Conservation (phyloP, 2,113 vertebrate genomes). For the Lethenteron reissneri region DNA sequence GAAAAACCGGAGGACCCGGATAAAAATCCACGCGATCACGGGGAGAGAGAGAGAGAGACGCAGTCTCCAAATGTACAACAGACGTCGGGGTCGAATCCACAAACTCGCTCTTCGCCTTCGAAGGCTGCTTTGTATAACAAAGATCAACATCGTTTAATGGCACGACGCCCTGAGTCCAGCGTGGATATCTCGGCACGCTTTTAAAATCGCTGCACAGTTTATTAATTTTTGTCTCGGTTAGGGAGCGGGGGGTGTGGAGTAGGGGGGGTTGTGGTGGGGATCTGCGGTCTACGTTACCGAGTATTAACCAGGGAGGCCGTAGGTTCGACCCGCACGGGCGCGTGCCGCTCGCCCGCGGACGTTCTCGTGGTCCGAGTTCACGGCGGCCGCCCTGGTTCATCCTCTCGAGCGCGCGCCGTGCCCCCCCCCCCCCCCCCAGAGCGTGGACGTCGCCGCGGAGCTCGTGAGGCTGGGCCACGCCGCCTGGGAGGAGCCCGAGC, state of each 20-base stretch:
- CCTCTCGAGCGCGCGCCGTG: too few relatives aligned
- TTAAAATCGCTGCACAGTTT: too few relatives aligned
- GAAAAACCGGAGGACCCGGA: too few relatives aligned
- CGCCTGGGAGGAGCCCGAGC: conserved; percentile 10
- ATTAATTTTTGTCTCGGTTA: not conserved
- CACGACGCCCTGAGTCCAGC: too few relatives aligned
- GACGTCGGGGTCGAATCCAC: too few relatives aligned
- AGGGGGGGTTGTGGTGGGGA: not conserved
- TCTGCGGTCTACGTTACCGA: not conserved
- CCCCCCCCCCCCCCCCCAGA: conserved; percentile 17
- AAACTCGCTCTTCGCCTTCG: too few relatives aligned
- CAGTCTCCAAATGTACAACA: too few relatives aligned
- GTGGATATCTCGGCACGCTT: not conserved
- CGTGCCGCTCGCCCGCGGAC: not conserved
- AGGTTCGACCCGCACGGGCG: not conserved
- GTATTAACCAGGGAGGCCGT: not conserved
- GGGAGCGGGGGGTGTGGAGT: not conserved
- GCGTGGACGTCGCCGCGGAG: conserved; percentile 40
- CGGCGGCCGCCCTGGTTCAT: not conserved
- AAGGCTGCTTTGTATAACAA: too few relatives aligned
- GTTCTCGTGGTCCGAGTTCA: not conserved
- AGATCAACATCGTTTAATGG: too few relatives aligned
- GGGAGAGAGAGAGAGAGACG: too few relatives aligned
- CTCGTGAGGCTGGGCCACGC: conserved; percentile 40
- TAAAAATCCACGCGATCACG: too few relatives aligned